Evolutionary conservation across 2,888 invertebrate species (phyloP).

Genomic region (Cyclophora punctaria): DNA sequence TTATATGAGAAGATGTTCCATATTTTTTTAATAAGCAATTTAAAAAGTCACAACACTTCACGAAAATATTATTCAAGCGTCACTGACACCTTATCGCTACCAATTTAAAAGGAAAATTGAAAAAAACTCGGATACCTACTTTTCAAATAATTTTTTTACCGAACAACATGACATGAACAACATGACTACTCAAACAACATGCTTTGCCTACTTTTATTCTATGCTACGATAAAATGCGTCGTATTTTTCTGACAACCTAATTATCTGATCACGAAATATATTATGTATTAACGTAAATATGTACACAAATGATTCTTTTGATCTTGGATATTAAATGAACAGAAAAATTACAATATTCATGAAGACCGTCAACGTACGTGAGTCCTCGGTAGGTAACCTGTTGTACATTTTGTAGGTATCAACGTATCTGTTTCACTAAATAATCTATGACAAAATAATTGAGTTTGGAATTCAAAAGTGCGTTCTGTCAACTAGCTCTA

Average conservation of each 20-base stretch:
- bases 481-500: slow-evolving; percentile 22
- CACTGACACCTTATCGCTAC: too few species aligned
- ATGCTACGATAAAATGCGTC: background rate
- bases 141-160: background rate
- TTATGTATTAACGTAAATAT: background rate
- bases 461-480: slow-evolving; percentile 25
- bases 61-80: too few species aligned
- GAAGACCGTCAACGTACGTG: slow-evolving; percentile 5
- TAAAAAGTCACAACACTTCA: too few species aligned
- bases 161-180: too few species aligned
- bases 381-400: slow-evolving; percentile 1
- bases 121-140: background rate
- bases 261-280: slow-evolving; percentile 7
- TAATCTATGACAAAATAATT: slow-evolving; percentile 21
- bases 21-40: too few species aligned
- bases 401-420: background rate
- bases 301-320: slow-evolving; percentile 11
- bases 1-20: too few species aligned
- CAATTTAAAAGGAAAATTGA: slow-evolving; percentile 2
- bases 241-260: slow-evolving; percentile 14
- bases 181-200: background rate
- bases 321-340: slow-evolving; percentile 13
- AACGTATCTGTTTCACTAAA: slow-evolving; percentile 5
- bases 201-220: background rate
- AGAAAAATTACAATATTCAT: slow-evolving; percentile 13